Percentiles rank a stretch among this genome's conserved stretches.
Evolutionary conservation across 35 echinoderm and acorn worm genomes (phyloP).

Genomic region (Amphiura filiformis): DNA sequence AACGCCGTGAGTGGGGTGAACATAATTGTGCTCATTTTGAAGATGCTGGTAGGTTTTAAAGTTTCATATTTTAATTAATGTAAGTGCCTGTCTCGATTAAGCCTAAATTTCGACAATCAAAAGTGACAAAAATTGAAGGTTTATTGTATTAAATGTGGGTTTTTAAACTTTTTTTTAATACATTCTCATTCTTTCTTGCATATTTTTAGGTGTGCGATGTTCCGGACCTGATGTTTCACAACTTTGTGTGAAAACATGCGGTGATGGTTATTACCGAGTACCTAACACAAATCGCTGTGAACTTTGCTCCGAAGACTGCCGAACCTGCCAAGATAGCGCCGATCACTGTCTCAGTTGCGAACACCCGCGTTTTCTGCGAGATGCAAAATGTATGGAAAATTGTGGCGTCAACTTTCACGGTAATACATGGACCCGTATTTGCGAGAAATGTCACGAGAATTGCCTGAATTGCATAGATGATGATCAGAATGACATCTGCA

Average conservation of each 20-base stretch:
- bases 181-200: too few relatives aligned
- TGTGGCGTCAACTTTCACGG: conserved; percentile 74
- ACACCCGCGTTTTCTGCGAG: conserved; percentile 62
- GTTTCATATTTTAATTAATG: neutral
- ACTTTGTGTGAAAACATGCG: conserved; percentile 79
- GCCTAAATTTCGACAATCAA: too few relatives aligned
- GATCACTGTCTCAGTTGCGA: conserved; percentile 64
- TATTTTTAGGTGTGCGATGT: too few relatives aligned
- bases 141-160: too few relatives aligned
- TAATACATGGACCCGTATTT: conserved; percentile 46
- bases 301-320: conserved; percentile 60
- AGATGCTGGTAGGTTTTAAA: conserved; percentile 84
- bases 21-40: conserved; percentile 86
- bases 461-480: conserved; percentile 83
- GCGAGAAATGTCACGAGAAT: conserved; percentile 45
- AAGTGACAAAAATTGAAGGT: too few relatives aligned
- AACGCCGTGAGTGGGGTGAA: conserved; percentile 50
- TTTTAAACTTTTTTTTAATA: conserved; percentile 23
- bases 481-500: conserved; percentile 34
- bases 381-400: conserved; percentile 48
- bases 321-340: conserved; percentile 46
- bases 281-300: conserved; percentile 49
- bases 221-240: conserved; percentile 81
- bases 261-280: conserved; percentile 76
- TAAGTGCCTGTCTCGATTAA: neutral